A percentile compares a stretch with the other conserved stretches of the same genome.
Conservation (phyloP, 2,113 vertebrate species). For the Ictidomys tridecemlineatus region DNA sequence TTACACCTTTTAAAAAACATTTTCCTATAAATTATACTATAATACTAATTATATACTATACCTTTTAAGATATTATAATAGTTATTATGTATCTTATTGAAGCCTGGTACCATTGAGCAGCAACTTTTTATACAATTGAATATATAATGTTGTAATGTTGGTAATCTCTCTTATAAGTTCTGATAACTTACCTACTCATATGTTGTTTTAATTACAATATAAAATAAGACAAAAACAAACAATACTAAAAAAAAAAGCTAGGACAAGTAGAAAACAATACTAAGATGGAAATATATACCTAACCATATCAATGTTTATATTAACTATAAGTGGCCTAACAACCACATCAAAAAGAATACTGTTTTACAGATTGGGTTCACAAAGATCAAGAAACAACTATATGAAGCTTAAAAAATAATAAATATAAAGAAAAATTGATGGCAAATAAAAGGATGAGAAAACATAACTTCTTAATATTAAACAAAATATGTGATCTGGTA, state of each 20-base stretch:
- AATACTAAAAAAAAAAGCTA: background rate
- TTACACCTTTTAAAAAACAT: no score
- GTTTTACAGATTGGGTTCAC: background rate
- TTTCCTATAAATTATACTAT: background rate
- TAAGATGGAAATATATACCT: background rate
- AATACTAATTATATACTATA: background rate
- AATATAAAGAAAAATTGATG: background rate
- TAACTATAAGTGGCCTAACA: background rate
- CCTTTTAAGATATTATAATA: background rate
- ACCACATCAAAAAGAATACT: background rate
- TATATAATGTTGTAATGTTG: background rate
- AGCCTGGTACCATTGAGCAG: background rate
- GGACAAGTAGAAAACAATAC: background rate
- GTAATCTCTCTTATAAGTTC: background rate
- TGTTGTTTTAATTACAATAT: background rate
- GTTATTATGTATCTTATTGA: background rate
- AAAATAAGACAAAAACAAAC: background rate
- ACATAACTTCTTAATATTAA: no score
- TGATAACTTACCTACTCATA: background rate
- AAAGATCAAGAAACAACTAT: background rate
- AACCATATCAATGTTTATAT: background rate
- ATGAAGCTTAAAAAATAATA: background rate
- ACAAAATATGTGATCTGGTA: background rate
- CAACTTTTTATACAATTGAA: background rate
- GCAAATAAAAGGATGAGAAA: background rate